phyloP scores from a whole-genome alignment of 2,888 invertebrate species.

The Plagodis pulveraria region DNA sequence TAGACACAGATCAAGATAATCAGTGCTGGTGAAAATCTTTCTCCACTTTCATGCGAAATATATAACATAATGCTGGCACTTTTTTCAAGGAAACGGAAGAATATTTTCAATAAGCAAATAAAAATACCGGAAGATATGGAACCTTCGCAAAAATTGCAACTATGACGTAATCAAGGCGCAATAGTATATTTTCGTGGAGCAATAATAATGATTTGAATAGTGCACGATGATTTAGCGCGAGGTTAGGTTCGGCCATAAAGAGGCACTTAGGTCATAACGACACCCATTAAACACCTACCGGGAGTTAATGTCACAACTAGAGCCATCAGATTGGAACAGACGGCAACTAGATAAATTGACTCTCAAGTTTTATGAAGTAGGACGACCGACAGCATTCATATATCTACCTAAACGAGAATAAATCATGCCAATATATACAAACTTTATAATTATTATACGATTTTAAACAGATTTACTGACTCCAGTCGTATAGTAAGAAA shows the following conservation, averaged over 20 bases:
- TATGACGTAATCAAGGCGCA: slow-evolving; percentile 12
- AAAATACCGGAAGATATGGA: slow-evolving; percentile 3
- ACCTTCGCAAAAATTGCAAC: neutral
- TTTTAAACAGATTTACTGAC: no score
- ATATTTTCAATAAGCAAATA: neutral
- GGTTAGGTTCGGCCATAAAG: slow-evolving; percentile 23
- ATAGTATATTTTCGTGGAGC: neutral
- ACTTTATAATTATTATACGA: no score
- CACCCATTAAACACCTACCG: slow-evolving; percentile 16
- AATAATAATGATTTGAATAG: slow-evolving; percentile 11
- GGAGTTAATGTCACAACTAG: no score
- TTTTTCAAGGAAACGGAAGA: slow-evolving; percentile 3
- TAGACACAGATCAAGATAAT: neutral
- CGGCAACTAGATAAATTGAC: neutral
- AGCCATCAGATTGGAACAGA: neutral
- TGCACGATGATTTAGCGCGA: slow-evolving; percentile 11
- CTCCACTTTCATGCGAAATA: no score
- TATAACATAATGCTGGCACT: neutral
- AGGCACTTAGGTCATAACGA: slow-evolving; percentile 24
- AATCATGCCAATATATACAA: no score
- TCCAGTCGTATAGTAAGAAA: no score
- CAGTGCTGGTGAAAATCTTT: neutral
- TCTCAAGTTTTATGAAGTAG: neutral
- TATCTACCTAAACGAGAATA: no score
- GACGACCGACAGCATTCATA: no score